These are phyloP conservation scores for Dynastes tityus DNA, from an alignment of 2,888 invertebrate genomes.

Conservation along the genomic window DNA sequence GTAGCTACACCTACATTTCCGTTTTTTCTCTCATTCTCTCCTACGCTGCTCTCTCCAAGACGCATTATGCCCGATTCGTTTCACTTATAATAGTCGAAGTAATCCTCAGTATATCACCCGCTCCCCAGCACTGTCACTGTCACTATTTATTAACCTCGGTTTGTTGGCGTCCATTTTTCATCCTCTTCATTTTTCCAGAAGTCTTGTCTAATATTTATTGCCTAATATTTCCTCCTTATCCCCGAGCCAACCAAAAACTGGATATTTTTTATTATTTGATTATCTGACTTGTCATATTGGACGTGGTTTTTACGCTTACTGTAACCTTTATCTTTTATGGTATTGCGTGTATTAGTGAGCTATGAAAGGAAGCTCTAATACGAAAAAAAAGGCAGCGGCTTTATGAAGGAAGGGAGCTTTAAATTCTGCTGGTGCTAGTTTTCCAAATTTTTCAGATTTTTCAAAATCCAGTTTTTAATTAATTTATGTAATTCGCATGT, in stretches of 20 bases:
- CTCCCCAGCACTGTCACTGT: slow-evolving; percentile 61
- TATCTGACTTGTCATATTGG: slow-evolving; percentile 36
- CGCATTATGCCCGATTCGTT: slow-evolving; percentile 44
- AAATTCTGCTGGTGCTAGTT: too few species aligned
- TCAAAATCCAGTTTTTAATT: too few species aligned
- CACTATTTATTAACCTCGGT: slow-evolving; percentile 64
- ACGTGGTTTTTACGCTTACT: neutral
- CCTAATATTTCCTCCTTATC: slow-evolving; percentile 56
- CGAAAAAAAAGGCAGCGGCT: too few species aligned
- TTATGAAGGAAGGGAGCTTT: too few species aligned
- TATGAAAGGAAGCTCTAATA: too few species aligned
- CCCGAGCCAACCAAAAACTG: slow-evolving; percentile 36
- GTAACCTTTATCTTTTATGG: too few species aligned
- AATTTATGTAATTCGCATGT: too few species aligned
- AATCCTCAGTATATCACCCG: slow-evolving; percentile 61
- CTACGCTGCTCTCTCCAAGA: neutral
- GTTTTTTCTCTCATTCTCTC: neutral
- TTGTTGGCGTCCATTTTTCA: slow-evolving; percentile 61
- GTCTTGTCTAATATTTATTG: slow-evolving; percentile 58
- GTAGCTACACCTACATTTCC: neutral
- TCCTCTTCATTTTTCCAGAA: slow-evolving; percentile 61
- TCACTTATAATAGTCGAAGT: slow-evolving; percentile 50
- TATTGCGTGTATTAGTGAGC: too few species aligned
- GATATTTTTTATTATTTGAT: slow-evolving; percentile 43
- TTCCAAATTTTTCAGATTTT: too few species aligned